phyloP scores from a whole-genome alignment of 1,140 invertebrate genomes.

The Sitodiplosis mosellana region DNA sequence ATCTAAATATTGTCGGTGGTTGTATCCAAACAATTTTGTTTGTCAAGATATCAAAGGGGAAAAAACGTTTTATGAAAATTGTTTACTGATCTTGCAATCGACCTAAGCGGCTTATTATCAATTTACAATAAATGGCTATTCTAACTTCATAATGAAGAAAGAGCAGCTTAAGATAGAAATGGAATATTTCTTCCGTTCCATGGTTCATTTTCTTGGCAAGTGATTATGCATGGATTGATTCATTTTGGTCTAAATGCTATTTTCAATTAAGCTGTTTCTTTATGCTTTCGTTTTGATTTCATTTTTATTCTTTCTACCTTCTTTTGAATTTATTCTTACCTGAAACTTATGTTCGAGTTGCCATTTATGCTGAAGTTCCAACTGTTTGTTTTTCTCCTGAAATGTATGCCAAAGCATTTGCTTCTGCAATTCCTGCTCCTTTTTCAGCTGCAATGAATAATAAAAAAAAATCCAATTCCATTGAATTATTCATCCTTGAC shows the following conservation, averaged over 20 bases:
- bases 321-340: slow-evolving; percentile 32
- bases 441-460: slow-evolving; percentile 54
- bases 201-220: no score
- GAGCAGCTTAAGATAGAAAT: no score
- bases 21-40: no score
- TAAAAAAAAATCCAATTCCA: slow-evolving; percentile 4
- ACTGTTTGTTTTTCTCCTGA: slow-evolving; percentile 70
- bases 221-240: background rate
- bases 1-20: no score
- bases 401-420: slow-evolving; percentile 74
- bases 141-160: no score
- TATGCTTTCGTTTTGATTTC: background rate
- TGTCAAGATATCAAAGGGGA: no score
- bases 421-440: slow-evolving; percentile 78
- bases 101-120: background rate
- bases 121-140: background rate
- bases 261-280: background rate
- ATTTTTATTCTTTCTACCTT: background rate
- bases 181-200: no score
- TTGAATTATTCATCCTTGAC: background rate
- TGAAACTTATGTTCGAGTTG: slow-evolving; percentile 73
- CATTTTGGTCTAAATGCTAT: background rate
- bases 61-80: background rate
- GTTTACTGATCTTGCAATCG: background rate
- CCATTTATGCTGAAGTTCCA: slow-evolving; percentile 74